Evolutionary conservation across 2,888 invertebrate species (phyloP).

Genomic region (Oscheius myriophilus): DNA sequence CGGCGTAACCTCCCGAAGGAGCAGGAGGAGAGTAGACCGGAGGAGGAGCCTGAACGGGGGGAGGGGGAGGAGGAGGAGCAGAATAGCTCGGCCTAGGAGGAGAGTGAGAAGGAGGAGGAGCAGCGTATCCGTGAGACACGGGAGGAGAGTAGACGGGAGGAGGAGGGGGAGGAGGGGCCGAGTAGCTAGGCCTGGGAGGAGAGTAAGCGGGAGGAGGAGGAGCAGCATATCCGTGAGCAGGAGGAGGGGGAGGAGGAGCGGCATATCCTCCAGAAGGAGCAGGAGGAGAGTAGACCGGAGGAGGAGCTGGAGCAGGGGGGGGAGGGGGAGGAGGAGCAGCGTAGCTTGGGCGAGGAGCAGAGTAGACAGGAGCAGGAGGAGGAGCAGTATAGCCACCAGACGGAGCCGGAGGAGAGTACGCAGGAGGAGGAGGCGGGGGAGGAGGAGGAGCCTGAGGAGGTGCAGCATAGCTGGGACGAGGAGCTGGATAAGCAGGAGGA

Average conservation of each 20-base stretch:
- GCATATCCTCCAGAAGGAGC: conserved; percentile 9
- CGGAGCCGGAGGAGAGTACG: background rate
- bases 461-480: background rate
- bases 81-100: conserved; percentile 2
- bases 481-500: conserved; percentile 6
- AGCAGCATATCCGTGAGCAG: conserved; percentile 11
- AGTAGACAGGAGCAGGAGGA: background rate
- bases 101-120: background rate
- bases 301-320: background rate
- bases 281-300: background rate
- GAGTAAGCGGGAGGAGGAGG: conserved; percentile 13
- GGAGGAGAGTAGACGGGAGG: background rate
- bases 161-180: background rate
- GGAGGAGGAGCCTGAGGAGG: background rate
- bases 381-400: background rate
- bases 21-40: background rate
- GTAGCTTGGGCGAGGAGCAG: background rate
- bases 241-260: background rate
- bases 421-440: background rate
- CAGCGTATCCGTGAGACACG: too few relatives aligned
- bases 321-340: conserved; percentile 7
- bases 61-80: background rate
- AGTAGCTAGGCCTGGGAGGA: background rate
- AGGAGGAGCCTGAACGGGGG: background rate
- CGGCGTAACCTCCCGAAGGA: background rate